phyloP scores from a whole-genome alignment of 2,113 vertebrate species.

The Heterotilapia buettikoferi region DNA sequence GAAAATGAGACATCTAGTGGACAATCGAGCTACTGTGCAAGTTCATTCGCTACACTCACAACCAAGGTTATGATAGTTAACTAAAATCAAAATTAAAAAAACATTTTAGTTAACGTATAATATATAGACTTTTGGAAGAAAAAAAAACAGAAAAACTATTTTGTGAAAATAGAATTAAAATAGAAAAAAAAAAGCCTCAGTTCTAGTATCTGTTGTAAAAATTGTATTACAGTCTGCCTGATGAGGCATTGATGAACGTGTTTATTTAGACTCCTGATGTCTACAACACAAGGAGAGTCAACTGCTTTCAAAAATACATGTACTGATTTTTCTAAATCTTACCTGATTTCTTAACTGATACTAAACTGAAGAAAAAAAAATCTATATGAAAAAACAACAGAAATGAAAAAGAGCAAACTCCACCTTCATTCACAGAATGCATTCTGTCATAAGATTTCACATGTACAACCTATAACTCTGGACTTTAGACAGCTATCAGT shows the following conservation, averaged over 20 bases:
- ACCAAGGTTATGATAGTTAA: background rate
- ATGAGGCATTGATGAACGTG: background rate
- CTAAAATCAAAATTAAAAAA: background rate
- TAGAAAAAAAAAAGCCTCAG: background rate
- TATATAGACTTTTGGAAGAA: background rate
- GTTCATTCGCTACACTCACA: background rate
- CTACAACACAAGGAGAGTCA: background rate
- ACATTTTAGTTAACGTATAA: background rate
- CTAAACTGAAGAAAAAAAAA: background rate
- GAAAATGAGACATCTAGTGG: conserved; percentile 60
- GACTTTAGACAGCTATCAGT: background rate
- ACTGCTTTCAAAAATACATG: background rate
- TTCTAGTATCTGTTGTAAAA: background rate
- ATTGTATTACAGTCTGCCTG: background rate
- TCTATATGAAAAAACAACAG: background rate
- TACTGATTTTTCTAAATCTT: background rate
- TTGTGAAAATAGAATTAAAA: background rate
- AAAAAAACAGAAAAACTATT: background rate
- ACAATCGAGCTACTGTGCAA: background rate
- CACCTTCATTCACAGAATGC: background rate
- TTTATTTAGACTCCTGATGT: background rate
- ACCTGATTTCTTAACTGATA: background rate
- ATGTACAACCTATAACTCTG: background rate
- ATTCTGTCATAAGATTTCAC: background rate
- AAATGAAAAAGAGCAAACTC: background rate